These are phyloP conservation scores for Saccopteryx bilineata DNA, from an alignment of 2,113 vertebrate genomes.

Conservation along the genomic window DNA sequence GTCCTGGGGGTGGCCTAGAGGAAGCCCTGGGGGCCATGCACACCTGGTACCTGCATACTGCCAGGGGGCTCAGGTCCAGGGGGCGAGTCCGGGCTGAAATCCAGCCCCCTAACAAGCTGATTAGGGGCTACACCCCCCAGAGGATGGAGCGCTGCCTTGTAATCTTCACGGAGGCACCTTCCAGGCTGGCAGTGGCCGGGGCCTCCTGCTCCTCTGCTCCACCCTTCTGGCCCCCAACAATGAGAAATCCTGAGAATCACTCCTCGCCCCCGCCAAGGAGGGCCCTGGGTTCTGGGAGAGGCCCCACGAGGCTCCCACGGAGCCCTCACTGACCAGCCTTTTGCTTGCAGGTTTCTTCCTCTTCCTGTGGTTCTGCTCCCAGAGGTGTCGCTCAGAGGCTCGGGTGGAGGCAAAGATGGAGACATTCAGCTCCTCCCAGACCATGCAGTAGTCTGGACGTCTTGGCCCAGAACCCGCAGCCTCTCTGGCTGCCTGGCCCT, in stretches of 20 bases:
- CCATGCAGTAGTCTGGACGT: neutral
- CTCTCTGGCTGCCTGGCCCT: neutral
- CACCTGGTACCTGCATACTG: fast-evolving
- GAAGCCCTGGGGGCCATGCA: fast-evolving
- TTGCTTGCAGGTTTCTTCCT: slow-evolving; percentile 80
- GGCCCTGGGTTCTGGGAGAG: neutral
- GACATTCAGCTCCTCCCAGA: slow-evolving; percentile 29
- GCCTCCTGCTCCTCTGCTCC: neutral
- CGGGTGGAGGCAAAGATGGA: slow-evolving; percentile 31
- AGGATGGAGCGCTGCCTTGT: neutral
- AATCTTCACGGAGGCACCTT: neutral
- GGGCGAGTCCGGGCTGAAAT: neutral
- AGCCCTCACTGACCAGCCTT: neutral
- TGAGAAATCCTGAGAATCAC: no score
- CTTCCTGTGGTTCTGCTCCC: slow-evolving; percentile 83
- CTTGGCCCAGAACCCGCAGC: neutral
- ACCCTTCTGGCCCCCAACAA: no score
- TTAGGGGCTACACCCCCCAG: fast-evolving
- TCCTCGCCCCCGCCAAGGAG: fast-evolving
- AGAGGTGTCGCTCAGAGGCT: neutral
- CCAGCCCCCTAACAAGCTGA: no score
- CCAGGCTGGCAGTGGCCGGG: neutral
- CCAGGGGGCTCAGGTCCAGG: neutral
- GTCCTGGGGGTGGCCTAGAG: fast-evolving
- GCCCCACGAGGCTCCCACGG: fast-evolving